phyloP scores from a whole-genome alignment of 2,888 invertebrate genomes.

The Andrena bucephala region DNA sequence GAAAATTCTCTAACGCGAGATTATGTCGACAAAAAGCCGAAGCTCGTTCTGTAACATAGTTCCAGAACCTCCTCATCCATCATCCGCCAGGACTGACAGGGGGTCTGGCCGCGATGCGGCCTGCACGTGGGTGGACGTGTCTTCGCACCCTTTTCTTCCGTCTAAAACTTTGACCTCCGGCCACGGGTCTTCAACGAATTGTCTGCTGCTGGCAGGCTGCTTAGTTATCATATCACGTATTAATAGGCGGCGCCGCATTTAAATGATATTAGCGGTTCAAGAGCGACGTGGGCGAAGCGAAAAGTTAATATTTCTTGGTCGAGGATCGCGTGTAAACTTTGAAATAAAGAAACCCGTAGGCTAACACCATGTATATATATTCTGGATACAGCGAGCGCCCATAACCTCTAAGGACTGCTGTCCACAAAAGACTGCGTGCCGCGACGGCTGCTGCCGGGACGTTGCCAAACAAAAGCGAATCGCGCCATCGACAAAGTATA shows the following conservation, averaged over 20 bases:
- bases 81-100: constrained; percentile 45
- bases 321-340: not conserved
- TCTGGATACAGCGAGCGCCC: too few relatives aligned
- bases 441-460: too few relatives aligned
- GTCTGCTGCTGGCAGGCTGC: constrained; percentile 6
- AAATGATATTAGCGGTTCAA: constrained; percentile 17
- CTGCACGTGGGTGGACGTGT: constrained; percentile 32
- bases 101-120: constrained; percentile 22
- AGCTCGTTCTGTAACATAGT: constrained; percentile 69
- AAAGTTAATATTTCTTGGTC: not conserved
- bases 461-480: too few relatives aligned
- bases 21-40: constrained; percentile 78
- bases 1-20: constrained; percentile 76
- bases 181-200: constrained; percentile 17
- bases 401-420: too few relatives aligned
- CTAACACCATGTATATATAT: too few relatives aligned
- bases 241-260: constrained; percentile 12
- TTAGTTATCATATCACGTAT: constrained; percentile 12
- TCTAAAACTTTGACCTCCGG: constrained; percentile 23
- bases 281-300: not conserved
- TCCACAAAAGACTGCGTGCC: too few relatives aligned
- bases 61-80: constrained; percentile 71
- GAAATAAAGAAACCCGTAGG: too few relatives aligned
- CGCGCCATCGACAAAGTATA: too few relatives aligned
- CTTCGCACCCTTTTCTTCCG: constrained; percentile 27